Base-by-base conservation (phyloP, 1,140 invertebrate species). In the Magallana angulata region DNA sequence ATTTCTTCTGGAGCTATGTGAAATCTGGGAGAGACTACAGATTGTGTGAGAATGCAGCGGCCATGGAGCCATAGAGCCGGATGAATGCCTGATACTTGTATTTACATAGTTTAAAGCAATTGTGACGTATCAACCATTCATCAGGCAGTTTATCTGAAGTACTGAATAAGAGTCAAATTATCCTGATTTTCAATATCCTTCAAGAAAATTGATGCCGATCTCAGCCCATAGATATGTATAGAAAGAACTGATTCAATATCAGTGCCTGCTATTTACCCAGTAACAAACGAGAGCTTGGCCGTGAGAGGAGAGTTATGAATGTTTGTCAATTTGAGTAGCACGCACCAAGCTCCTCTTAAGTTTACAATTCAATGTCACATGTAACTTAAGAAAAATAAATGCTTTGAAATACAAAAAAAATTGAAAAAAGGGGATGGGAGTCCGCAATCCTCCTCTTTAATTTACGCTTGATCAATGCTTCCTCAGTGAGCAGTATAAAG, bases 41-140 rank as follows among this genome's bases (percentile, higher is more conserved):
- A 76, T 76, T 12, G 68, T 30, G 68, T 76, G 68, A 76, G 68
- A 76, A 76, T 76, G 68, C 68, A 76, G 24, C 18, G 24, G 36
- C 24, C 18, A 30, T 12, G 24, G 36, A 76, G 18, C 24, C 36
- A 76, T 76, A 76, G 64, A 71, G 18, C 36, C 68, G 24, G 68
- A 30, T 76, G 9, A 76, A 30, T 48, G 68, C 24, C 68, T 76
- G 68, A 76, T 76, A 76, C 68, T 76, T 76, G 8, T 76, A 76
- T 76, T 76, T 76, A 76, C 68, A 76, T 76, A 76, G 68, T 76
- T 76, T 76, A 76, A 76, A 76, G 68, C 68, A 76, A 76, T 76
- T 30, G 68, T 76, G 24, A 76, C 24, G 68, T 76, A 76, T 36
- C 36, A 18, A 76, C 68, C 24, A 76, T 76, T 76, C 68, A 76